A percentile compares a stretch with the other conserved stretches of the same genome.
phyloP scores from a whole-genome alignment of 2,113 vertebrate genomes.

The Pygathrix nemaeus region DNA sequence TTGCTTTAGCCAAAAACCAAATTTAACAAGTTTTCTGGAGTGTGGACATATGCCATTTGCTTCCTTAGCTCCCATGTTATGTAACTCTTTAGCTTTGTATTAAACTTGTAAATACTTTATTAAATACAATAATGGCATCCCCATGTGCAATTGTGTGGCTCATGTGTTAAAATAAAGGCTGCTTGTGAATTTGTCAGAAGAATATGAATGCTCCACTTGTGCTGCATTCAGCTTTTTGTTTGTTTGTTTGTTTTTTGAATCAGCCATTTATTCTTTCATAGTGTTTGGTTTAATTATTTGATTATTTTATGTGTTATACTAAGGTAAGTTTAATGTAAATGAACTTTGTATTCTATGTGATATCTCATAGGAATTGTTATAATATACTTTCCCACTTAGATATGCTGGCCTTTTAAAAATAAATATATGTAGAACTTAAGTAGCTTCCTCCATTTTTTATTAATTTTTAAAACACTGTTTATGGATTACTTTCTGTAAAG shows the following conservation, averaged over 20 bases:
- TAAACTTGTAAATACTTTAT: slow-evolving; percentile 84
- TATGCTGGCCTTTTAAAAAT: slow-evolving; percentile 46
- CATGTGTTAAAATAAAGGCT: slow-evolving; percentile 86
- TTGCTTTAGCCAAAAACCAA: slow-evolving; percentile 80
- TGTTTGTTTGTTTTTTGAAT: slow-evolving; percentile 65
- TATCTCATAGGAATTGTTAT: slow-evolving; percentile 66
- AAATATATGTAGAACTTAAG: slow-evolving; percentile 42
- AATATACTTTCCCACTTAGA: slow-evolving; percentile 68
- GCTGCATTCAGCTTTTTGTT: slow-evolving; percentile 83
- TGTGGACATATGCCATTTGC: slow-evolving; percentile 85
- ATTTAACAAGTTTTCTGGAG: slow-evolving; percentile 73
- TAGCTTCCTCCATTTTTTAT: slow-evolving; percentile 23
- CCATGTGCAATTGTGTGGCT: slow-evolving; percentile 90
- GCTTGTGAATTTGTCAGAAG: slow-evolving; percentile 85
- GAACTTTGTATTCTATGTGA: slow-evolving; percentile 74
- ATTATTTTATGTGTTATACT: slow-evolving; percentile 81
- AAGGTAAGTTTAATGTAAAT: slow-evolving; percentile 86
- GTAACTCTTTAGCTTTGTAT: slow-evolving; percentile 83
- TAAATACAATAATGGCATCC: slow-evolving; percentile 82
- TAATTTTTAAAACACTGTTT: slow-evolving; percentile 23
- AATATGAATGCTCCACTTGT: slow-evolving; percentile 84
- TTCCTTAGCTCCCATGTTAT: slow-evolving; percentile 83
- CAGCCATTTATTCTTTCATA: slow-evolving; percentile 80
- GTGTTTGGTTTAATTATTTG: slow-evolving; percentile 83
- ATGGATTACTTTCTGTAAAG: slow-evolving; percentile 30